These are phyloP conservation scores for Eucidaris tribuloides DNA, from an alignment of 35 echinoderm and acorn worm species.

Conservation along the genomic window DNA sequence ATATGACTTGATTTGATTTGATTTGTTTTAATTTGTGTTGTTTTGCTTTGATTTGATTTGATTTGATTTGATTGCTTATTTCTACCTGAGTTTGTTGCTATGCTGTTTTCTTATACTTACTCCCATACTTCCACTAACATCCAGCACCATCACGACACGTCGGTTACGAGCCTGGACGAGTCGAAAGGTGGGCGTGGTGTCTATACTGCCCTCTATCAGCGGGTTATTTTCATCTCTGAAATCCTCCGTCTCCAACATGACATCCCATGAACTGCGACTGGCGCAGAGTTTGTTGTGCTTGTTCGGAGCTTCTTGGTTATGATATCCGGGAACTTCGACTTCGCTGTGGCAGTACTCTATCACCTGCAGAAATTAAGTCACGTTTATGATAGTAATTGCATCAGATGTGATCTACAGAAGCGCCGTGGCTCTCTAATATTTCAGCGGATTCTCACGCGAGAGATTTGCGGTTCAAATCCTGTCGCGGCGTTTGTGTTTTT, in stretches of 20 bases:
- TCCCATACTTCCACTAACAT: slow-evolving; percentile 69
- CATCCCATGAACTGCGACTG: slow-evolving; percentile 46
- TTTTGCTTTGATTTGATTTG: too few relatives aligned
- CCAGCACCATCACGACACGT: slow-evolving; percentile 64
- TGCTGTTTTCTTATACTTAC: slow-evolving; percentile 33
- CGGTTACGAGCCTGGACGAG: slow-evolving; percentile 28
- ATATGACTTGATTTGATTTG: too few relatives aligned
- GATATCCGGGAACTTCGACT: neutral
- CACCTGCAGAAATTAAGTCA: neutral
- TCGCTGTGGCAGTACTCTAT: slow-evolving; percentile 2
- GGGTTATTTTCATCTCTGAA: slow-evolving; percentile 51
- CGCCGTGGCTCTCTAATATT: too few relatives aligned
- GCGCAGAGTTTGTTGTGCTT: slow-evolving; percentile 62
- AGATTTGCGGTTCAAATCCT: too few relatives aligned
- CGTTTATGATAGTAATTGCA: too few relatives aligned
- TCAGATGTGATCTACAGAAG: too few relatives aligned
- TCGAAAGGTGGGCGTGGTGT: slow-evolving; percentile 40
- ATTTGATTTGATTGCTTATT: too few relatives aligned
- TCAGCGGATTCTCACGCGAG: too few relatives aligned
- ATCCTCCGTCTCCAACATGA: slow-evolving; percentile 38
- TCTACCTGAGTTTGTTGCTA: neutral
- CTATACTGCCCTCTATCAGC: slow-evolving; percentile 7
- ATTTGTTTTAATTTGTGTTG: too few relatives aligned
- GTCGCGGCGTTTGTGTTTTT: too few relatives aligned
- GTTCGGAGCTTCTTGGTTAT: slow-evolving; percentile 44